Evolutionary conservation across 2,888 invertebrate species (phyloP).

Genomic region (Tiliacea aurago): DNA sequence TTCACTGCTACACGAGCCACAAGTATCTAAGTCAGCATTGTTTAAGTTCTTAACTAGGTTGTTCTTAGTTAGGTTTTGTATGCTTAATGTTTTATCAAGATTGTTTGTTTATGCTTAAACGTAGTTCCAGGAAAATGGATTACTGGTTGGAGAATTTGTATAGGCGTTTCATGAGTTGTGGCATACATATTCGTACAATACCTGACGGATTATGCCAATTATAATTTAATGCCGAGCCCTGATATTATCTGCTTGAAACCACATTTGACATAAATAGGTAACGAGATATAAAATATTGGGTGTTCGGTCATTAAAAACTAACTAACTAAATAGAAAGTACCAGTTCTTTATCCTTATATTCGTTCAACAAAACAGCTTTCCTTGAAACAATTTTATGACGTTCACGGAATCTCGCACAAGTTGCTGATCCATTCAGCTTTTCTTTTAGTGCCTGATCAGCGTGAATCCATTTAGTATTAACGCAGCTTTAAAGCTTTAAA

Average conservation of each 20-base stretch:
- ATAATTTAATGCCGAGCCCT: conserved; percentile 23
- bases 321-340: not conserved
- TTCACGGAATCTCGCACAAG: conserved; percentile 3
- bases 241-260: conserved; percentile 21
- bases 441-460: conserved; percentile 17
- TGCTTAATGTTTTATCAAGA: conserved; percentile 43
- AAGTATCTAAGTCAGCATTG: conserved; percentile 55
- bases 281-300: conserved; percentile 2
- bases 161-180: conserved; percentile 42
- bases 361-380: conserved; percentile 14
- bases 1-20: conserved; percentile 59
- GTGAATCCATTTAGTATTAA: conserved; percentile 23
- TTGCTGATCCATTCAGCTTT: conserved; percentile 19
- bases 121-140: conserved; percentile 37
- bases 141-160: conserved; percentile 30
- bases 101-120: conserved; percentile 37
- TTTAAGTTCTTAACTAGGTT: conserved; percentile 50
- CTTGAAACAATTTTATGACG: not conserved
- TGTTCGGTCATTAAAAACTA: not conserved
- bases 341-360: not conserved
- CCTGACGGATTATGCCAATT: conserved; percentile 43
- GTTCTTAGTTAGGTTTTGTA: conserved; percentile 52
- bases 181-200: conserved; percentile 29
- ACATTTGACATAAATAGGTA: conserved; percentile 21
- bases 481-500: conserved; percentile 11